Percentiles rank a stretch among this genome's conserved stretches.
phyloP scores from a whole-genome alignment of 1,140 invertebrate genomes.

The Lepidurus couesii region DNA sequence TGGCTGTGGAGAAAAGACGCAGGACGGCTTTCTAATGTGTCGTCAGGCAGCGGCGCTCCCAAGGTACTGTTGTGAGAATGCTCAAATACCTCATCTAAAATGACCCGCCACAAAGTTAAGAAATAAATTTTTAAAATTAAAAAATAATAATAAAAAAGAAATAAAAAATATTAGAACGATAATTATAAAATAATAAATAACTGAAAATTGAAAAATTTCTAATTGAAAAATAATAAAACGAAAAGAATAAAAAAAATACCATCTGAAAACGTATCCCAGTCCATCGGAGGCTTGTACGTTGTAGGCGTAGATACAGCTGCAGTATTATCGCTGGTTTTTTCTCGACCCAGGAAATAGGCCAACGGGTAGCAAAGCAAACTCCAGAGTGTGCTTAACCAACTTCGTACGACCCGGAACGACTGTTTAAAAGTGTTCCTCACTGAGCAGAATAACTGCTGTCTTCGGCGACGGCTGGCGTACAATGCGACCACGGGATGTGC shows the following conservation, averaged over 20 bases:
- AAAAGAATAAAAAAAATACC: background rate
- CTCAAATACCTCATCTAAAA: background rate
- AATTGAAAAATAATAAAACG: background rate
- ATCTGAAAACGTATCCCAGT: constrained; percentile 26
- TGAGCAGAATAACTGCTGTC: background rate
- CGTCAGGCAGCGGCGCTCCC: constrained; percentile 6
- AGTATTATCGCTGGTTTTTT: background rate
- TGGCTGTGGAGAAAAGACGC: background rate
- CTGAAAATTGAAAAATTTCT: no score
- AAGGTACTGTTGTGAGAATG: constrained; percentile 21
- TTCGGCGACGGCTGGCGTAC: background rate
- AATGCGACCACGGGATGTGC: constrained; percentile 38
- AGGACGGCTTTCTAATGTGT: background rate
- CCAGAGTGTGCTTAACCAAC: constrained; percentile 13
- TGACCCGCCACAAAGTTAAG: background rate
- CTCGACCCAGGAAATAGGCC: background rate
- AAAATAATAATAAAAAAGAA: background rate
- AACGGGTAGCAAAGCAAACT: background rate
- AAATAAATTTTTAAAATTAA: background rate
- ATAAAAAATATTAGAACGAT: background rate
- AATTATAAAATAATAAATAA: background rate
- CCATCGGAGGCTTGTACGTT: background rate
- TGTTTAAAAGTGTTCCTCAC: background rate
- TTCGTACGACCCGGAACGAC: background rate
- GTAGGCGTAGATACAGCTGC: background rate